Conservation (phyloP, 2,797 vertebrate genomes). For the Capromys pilorides region DNA sequence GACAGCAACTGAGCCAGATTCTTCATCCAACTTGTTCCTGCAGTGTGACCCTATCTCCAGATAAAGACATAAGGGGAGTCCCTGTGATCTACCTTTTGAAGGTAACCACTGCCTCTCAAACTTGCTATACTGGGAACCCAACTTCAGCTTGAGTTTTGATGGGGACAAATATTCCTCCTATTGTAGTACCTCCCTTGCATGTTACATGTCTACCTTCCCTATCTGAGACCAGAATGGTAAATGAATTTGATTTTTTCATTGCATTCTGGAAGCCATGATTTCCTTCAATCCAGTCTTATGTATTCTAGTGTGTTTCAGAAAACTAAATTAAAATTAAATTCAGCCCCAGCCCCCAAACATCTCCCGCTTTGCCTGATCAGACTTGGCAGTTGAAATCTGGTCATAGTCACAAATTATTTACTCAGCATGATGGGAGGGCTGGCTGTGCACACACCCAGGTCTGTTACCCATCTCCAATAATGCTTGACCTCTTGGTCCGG, state of each 20-base stretch:
- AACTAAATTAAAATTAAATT: neutral
- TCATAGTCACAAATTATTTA: neutral
- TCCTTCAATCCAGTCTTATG: neutral
- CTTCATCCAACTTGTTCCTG: neutral
- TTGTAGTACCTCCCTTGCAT: neutral
- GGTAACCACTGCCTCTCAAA: no score
- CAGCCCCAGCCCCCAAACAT: neutral
- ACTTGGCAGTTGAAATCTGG: neutral
- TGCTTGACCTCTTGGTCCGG: neutral
- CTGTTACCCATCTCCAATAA: neutral
- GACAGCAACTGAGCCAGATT: neutral
- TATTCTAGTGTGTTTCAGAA: neutral
- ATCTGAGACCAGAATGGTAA: neutral
- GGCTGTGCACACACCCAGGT: rapidly evolving
- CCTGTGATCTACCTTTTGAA: neutral
- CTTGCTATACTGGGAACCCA: neutral
- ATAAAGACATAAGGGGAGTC: neutral
- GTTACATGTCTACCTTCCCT: rapidly evolving
- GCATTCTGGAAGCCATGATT: neutral
- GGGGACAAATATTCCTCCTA: neutral
- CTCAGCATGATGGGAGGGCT: neutral
- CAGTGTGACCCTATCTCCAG: neutral
- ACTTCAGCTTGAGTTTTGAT: neutral
- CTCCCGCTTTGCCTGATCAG: neutral
- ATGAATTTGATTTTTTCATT: neutral